Conservation (phyloP, 2,113 vertebrate genomes). For the Gobius niger region DNA sequence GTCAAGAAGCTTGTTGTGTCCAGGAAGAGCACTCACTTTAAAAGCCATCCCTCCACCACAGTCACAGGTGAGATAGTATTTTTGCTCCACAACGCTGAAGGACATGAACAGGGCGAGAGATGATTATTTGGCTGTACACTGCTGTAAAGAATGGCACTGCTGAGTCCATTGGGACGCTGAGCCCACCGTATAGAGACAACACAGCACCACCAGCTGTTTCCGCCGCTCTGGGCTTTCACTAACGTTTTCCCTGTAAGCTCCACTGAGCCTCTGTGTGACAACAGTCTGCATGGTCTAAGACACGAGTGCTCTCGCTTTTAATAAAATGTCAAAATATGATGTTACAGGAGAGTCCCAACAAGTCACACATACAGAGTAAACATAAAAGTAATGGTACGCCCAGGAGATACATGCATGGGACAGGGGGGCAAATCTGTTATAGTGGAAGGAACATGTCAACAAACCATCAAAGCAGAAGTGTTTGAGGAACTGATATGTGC, state of each 20-base stretch:
- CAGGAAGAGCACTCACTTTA: constrained; percentile 36
- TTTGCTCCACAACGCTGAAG: constrained; percentile 34
- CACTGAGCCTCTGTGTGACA: constrained; percentile 64
- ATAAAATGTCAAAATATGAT: constrained; percentile 11
- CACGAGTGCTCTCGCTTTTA: constrained; percentile 7
- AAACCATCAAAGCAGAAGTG: no score
- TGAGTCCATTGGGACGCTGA: constrained; percentile 51
- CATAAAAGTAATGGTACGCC: not conserved
- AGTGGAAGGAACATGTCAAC: no score
- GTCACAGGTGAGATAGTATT: constrained; percentile 15
- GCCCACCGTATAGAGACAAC: constrained; percentile 53
- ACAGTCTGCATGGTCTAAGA: constrained; percentile 29
- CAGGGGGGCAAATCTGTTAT: not conserved
- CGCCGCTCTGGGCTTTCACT: constrained; percentile 54
- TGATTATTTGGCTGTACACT: constrained; percentile 56
- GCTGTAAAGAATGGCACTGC: constrained; percentile 45
- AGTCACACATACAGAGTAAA: not conserved
- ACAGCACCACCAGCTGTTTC: constrained; percentile 59
- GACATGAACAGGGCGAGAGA: constrained; percentile 35
- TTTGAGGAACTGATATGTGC: no score
- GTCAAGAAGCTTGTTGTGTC: constrained; percentile 45
- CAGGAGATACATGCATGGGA: not conserved
- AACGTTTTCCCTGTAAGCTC: constrained; percentile 59
- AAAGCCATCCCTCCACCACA: constrained; percentile 36
- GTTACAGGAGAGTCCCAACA: not conserved